phyloP scores from a whole-genome alignment of 2,113 vertebrate genomes.

The Vanacampus margaritifer region DNA sequence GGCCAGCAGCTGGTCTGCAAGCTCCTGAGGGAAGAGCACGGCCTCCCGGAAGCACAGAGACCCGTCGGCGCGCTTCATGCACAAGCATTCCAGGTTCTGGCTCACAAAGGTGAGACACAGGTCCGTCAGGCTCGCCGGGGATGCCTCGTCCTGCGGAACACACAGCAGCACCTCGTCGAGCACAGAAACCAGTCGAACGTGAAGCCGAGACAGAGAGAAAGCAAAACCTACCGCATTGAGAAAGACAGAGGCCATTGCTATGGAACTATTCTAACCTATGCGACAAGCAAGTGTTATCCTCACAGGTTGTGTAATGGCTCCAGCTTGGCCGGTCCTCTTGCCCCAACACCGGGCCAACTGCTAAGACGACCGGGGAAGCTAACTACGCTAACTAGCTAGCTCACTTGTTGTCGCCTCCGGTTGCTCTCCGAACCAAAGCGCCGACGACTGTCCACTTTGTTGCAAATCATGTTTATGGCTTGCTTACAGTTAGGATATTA shows the following conservation, averaged over 20 bases:
- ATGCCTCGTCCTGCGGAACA: slow-evolving; percentile 84
- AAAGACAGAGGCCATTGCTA: slow-evolving; percentile 52
- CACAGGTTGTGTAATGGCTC: not conserved
- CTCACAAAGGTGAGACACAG: slow-evolving; percentile 91
- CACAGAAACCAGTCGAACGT: not conserved
- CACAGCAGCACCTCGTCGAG: not conserved
- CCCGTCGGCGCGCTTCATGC: slow-evolving; percentile 88
- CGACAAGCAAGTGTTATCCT: not conserved
- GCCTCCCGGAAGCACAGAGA: slow-evolving; percentile 89
- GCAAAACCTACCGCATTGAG: slow-evolving; percentile 51
- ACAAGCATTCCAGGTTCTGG: slow-evolving; percentile 88
- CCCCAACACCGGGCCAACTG: not conserved
- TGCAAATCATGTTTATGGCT: slow-evolving; percentile 38
- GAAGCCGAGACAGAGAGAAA: not conserved
- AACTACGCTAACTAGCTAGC: slow-evolving; percentile 45
- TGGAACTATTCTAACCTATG: slow-evolving; percentile 19
- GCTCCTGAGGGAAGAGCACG: slow-evolving; percentile 94
- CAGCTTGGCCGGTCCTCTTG: not conserved
- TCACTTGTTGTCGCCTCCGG: slow-evolving; percentile 52
- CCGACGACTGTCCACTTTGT: slow-evolving; percentile 1
- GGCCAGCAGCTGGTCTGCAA: slow-evolving; percentile 90
- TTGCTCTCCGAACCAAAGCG: slow-evolving; percentile 4
- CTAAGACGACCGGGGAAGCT: not conserved
- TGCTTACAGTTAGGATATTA: not conserved
- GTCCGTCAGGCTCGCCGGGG: slow-evolving; percentile 87